Conservation (phyloP, 1,140 invertebrate species). For the Zaprionus ornatus region DNA sequence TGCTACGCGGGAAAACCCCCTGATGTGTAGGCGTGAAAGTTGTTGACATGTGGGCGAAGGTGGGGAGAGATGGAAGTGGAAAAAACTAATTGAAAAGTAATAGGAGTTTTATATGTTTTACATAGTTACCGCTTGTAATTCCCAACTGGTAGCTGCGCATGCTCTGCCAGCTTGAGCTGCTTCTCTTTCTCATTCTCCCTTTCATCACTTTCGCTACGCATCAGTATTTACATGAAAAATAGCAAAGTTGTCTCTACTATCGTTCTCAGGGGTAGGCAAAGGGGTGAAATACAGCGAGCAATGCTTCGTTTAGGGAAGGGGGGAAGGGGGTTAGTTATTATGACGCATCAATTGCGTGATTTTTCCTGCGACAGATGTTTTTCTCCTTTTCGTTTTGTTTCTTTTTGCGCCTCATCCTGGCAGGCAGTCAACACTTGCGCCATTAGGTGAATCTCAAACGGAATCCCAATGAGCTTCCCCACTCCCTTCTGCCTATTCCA, state of each 20-base stretch:
- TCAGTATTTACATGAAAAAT: constrained; percentile 65
- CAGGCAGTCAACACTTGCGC: constrained; percentile 58
- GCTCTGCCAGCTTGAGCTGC: not conserved
- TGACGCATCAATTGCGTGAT: constrained; percentile 75
- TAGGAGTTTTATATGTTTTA: not conserved
- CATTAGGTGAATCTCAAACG: constrained; percentile 60
- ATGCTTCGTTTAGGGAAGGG: not conserved
- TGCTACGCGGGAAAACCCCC: constrained; percentile 58
- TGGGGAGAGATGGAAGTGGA: not conserved
- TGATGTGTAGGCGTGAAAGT: constrained; percentile 59
- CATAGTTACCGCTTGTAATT: constrained; percentile 21
- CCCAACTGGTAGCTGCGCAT: constrained; percentile 15
- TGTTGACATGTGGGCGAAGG: constrained; percentile 64
- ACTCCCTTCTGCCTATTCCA: not conserved
- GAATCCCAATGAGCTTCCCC: constrained; percentile 41
- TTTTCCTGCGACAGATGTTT: constrained; percentile 71
- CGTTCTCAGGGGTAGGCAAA: constrained; percentile 70
- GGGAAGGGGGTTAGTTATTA: constrained; percentile 40
- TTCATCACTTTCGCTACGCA: constrained; percentile 49
- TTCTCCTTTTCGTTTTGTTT: constrained; percentile 11
- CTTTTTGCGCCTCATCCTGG: constrained; percentile 15
- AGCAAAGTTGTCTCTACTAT: constrained; percentile 23
- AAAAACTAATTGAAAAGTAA: constrained; percentile 1
- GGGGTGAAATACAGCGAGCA: constrained; percentile 24
- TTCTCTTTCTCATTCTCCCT: not conserved